Conservation (phyloP, 2,888 invertebrate species). For the Aphrophora alni region DNA sequence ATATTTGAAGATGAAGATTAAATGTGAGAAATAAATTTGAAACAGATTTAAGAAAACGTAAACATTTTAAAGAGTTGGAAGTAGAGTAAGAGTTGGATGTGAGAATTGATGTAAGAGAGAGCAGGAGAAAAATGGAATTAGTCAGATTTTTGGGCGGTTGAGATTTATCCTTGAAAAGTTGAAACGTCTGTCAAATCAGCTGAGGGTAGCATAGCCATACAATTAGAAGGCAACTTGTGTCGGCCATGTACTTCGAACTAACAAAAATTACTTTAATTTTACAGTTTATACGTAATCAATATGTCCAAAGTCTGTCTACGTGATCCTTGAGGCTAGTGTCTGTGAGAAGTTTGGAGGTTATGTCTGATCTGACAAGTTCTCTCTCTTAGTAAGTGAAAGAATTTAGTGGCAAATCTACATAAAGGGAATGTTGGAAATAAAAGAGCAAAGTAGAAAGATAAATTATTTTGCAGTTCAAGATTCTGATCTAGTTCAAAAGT, state of each 20-base stretch:
- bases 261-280: not conserved
- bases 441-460: no score
- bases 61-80: no score
- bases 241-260: not conserved
- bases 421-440: no score
- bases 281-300: slow-evolving; percentile 1
- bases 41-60: no score
- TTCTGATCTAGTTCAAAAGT: no score
- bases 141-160: not conserved
- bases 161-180: not conserved
- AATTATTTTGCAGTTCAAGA: no score
- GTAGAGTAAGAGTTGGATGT: no score
- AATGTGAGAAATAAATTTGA: no score
- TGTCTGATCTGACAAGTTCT: not conserved
- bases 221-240: not conserved
- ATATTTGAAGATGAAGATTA: no score
- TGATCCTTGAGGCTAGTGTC: not conserved
- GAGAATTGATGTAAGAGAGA: no score
- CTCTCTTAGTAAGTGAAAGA: no score
- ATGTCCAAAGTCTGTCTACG: not conserved
- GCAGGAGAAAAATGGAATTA: no score
- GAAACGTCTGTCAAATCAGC: not conserved
- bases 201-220: not conserved
- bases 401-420: not conserved
- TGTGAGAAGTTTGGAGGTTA: not conserved